phyloP scores from a whole-genome alignment of 2,797 vertebrate species.

The Acanthiza pusilla region DNA sequence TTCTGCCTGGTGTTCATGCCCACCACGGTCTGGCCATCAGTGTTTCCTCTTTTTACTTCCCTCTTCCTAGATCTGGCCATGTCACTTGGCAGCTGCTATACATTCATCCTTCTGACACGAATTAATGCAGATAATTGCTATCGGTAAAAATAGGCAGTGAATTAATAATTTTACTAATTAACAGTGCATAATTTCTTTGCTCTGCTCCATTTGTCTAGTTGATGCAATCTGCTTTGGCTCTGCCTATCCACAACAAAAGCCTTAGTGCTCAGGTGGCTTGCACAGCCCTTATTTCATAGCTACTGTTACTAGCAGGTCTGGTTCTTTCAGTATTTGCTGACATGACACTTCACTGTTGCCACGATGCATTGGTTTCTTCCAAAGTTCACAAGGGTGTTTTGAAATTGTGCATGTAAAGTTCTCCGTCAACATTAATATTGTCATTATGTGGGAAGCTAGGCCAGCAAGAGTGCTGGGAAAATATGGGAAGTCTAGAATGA shows the following conservation, averaged over 20 bases:
- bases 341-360: background rate
- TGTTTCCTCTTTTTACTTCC: background rate
- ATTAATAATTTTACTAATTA: background rate
- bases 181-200: background rate
- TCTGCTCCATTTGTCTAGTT: background rate
- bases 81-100: background rate
- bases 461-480: background rate
- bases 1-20: fast-evolving
- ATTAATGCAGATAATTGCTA: background rate
- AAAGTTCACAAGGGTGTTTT: background rate
- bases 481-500: background rate
- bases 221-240: background rate
- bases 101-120: background rate
- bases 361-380: background rate
- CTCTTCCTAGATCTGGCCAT: background rate
- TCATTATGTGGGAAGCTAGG: background rate
- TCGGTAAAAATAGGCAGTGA: background rate
- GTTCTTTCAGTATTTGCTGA: background rate
- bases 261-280: background rate
- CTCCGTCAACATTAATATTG: background rate
- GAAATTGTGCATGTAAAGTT: background rate
- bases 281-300: background rate
- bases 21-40: background rate
- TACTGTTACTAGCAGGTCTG: background rate
- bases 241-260: background rate